A percentile compares a stretch with the other conserved stretches of the same genome.
Evolutionary conservation across 2,888 invertebrate species (phyloP).

Genomic region (Galerucella nymphaeae): DNA sequence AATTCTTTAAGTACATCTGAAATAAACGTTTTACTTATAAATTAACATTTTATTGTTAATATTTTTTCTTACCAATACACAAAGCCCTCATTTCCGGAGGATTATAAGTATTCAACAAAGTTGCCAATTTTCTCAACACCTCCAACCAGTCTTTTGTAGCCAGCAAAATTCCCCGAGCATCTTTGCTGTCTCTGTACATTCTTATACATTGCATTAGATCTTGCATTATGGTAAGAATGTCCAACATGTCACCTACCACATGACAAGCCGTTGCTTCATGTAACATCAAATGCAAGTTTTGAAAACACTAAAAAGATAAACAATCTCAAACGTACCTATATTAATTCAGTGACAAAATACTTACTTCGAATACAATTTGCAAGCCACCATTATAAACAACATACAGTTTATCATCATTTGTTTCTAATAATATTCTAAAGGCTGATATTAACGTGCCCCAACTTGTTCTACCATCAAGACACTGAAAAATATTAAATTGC

Average conservation of each 20-base stretch:
- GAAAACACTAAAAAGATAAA: constrained; percentile 75
- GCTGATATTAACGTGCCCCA: constrained; percentile 95
- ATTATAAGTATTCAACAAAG: constrained; percentile 89
- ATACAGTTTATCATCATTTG: constrained; percentile 87
- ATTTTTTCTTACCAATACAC: constrained; percentile 72
- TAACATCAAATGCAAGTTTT: constrained; percentile 92
- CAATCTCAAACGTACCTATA: too few species aligned
- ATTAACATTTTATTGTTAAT: too few species aligned
- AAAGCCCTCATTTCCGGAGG: constrained; percentile 85
- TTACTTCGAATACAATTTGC: constrained; percentile 81
- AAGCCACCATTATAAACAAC: constrained; percentile 93
- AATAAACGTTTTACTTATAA: constrained; percentile 43
- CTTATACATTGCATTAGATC: constrained; percentile 79
- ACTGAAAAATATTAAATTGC: constrained; percentile 60
- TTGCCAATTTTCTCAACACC: constrained; percentile 86
- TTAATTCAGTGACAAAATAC: constrained; percentile 14
- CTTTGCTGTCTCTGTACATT: constrained; percentile 74
- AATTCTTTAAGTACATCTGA: constrained; percentile 81
- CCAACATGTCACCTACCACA: constrained; percentile 84
- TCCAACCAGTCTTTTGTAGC: constrained; percentile 90
- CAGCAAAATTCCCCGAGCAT: constrained; percentile 73
- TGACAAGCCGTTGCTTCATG: constrained; percentile 93
- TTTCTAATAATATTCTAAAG: constrained; percentile 88
- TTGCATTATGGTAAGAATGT: constrained; percentile 82
- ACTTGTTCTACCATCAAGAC: constrained; percentile 88